Evolutionary conservation across 2,888 invertebrate genomes (phyloP).

Genomic region (Willowsia nigromaculata): DNA sequence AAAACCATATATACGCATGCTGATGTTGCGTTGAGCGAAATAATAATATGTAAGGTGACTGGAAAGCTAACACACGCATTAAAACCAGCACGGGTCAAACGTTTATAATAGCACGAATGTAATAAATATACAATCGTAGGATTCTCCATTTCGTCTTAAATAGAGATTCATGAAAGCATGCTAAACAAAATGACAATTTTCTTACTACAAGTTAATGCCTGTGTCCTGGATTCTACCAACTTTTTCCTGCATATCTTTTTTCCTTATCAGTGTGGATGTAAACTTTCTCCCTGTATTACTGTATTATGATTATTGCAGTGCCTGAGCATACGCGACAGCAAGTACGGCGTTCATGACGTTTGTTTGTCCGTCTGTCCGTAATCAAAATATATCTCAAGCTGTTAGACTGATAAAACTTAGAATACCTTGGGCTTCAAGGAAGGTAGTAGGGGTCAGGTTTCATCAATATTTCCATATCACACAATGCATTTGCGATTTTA

Average conservation of each 20-base stretch:
- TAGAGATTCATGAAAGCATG: background rate
- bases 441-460: too few relatives aligned
- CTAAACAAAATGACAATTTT: background rate
- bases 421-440: too few relatives aligned
- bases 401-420: too few relatives aligned
- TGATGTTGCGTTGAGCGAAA: slow-evolving; percentile 27
- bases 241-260: slow-evolving; percentile 10
- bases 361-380: too few relatives aligned
- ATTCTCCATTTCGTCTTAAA: background rate
- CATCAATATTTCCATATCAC: too few relatives aligned
- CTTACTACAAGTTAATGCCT: background rate
- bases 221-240: slow-evolving; percentile 13
- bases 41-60: slow-evolving; percentile 18
- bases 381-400: too few relatives aligned
- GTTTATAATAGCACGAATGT: background rate
- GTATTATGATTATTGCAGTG: too few relatives aligned
- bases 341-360: too few relatives aligned
- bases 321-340: too few relatives aligned
- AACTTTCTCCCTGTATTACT: too few relatives aligned
- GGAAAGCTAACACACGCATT: slow-evolving; percentile 14
- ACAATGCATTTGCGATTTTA: too few relatives aligned
- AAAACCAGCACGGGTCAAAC: background rate
- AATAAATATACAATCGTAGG: background rate
- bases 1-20: background rate
- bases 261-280: background rate